These are phyloP conservation scores for Xiphophorus couchianus DNA, from an alignment of 2,113 vertebrate genomes.

Conservation along the genomic window DNA sequence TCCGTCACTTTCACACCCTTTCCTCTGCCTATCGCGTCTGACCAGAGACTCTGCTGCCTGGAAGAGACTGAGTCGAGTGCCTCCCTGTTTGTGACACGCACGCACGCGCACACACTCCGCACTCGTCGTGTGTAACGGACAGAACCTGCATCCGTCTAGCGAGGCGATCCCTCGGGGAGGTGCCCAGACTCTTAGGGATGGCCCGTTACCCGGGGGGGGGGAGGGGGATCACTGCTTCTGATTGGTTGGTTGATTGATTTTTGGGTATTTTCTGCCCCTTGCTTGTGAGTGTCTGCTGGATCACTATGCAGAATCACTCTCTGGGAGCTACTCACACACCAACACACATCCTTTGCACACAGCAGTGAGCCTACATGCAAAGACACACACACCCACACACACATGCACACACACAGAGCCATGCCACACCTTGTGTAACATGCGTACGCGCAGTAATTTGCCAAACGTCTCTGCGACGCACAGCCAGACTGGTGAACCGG, in stretches of 20 bases:
- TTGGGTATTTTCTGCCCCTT: constrained; percentile 32
- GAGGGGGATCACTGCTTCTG: constrained; percentile 42
- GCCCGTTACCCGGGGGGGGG: constrained; percentile 14
- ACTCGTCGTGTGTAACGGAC: constrained; percentile 54
- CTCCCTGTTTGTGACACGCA: constrained; percentile 59
- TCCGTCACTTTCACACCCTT: constrained; percentile 18
- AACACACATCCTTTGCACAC: constrained; percentile 45
- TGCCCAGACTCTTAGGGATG: constrained; percentile 53
- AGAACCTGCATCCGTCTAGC: constrained; percentile 41
- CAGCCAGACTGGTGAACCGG: constrained; percentile 78
- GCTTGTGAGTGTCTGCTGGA: constrained; percentile 76
- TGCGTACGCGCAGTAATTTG: constrained; percentile 75
- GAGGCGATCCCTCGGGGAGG: constrained; percentile 47
- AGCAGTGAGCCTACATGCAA: constrained; percentile 35
- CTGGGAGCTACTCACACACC: constrained; percentile 71
- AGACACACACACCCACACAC: constrained; percentile 6
- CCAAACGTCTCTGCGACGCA: constrained; percentile 86
- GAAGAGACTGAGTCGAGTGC: constrained; percentile 71
- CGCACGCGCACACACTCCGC: constrained; percentile 18
- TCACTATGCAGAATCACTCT: constrained; percentile 77
- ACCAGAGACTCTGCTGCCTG: constrained; percentile 68
- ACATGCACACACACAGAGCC: constrained; percentile 5
- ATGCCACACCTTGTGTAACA: constrained; percentile 18
- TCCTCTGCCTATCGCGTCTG: constrained; percentile 63
- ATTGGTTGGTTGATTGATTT: constrained; percentile 41